A percentile compares a stretch with the other conserved stretches of the same genome.
Evolutionary conservation across 2,888 invertebrate species (phyloP).

Genomic region (Perizoma affinitatum): DNA sequence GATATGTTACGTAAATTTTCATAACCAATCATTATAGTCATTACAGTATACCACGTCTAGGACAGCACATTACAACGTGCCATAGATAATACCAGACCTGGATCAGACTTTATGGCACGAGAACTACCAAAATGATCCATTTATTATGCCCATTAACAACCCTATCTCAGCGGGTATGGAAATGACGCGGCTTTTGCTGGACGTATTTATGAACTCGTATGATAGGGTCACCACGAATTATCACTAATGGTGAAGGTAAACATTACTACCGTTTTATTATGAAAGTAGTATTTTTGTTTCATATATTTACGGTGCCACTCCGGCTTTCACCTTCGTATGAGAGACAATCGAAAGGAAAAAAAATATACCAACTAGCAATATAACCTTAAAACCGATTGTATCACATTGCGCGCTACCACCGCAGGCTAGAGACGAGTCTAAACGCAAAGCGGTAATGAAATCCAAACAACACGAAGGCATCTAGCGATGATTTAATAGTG

Average conservation of each 20-base stretch:
- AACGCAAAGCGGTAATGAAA: constrained; percentile 35
- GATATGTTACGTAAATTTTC: constrained; percentile 8
- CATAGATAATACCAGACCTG: constrained; percentile 41
- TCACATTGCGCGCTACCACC: constrained; percentile 19
- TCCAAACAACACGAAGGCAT: constrained; percentile 36
- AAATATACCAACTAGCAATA: no score
- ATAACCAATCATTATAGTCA: constrained; percentile 25
- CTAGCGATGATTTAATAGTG: constrained; percentile 54
- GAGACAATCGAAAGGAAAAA: no score
- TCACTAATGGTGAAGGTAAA: not conserved
- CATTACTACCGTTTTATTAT: not conserved
- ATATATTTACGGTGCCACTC: no score
- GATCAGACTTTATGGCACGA: constrained; percentile 47
- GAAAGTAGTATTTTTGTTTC: no score
- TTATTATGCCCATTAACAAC: constrained; percentile 54
- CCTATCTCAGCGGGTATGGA: constrained; percentile 51
- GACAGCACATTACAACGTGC: constrained; percentile 34
- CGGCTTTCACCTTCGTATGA: no score
- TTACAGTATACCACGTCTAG: constrained; percentile 31
- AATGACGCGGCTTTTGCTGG: constrained; percentile 49
- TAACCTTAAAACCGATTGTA: not conserved
- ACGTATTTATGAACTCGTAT: constrained; percentile 48
- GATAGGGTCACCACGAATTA: constrained; percentile 22
- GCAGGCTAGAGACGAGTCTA: constrained; percentile 20
- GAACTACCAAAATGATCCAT: constrained; percentile 52